phyloP scores from a whole-genome alignment of 1,140 invertebrate species.

The Atta cephalotes region DNA sequence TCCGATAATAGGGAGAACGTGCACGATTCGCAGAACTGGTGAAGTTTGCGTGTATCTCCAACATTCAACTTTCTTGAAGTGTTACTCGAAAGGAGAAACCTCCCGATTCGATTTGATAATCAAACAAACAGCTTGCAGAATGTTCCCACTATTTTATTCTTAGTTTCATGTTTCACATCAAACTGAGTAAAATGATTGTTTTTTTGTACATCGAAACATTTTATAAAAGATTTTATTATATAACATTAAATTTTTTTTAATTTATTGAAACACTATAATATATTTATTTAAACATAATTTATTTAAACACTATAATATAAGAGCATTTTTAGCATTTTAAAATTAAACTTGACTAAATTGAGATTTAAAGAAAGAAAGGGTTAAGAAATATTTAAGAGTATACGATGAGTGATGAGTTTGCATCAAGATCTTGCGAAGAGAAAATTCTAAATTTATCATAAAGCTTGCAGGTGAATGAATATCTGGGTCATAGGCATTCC shows the following conservation, averaged over 20 bases:
- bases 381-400: not conserved
- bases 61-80: slow-evolving; percentile 19
- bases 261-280: not conserved
- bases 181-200: not conserved
- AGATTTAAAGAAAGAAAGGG: not conserved
- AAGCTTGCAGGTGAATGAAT: slow-evolving; percentile 3
- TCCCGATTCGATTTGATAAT: not conserved
- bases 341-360: not conserved
- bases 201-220: not conserved
- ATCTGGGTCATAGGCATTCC: slow-evolving; percentile 3
- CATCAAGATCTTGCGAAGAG: slow-evolving; percentile 18
- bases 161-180: not conserved
- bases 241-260: not conserved
- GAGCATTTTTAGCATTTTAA: not conserved
- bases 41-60: slow-evolving; percentile 37
- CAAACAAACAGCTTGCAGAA: not conserved
- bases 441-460: slow-evolving; percentile 32
- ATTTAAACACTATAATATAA: not conserved
- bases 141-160: not conserved
- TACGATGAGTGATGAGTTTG: not conserved
- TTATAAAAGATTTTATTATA: not conserved
- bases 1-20: slow-evolving; percentile 38
- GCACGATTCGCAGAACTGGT: slow-evolving; percentile 12
- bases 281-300: not conserved
- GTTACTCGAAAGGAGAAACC: not conserved